Base-by-base conservation (phyloP, 2,113 vertebrate genomes). In the Platysteira castanea region DNA sequence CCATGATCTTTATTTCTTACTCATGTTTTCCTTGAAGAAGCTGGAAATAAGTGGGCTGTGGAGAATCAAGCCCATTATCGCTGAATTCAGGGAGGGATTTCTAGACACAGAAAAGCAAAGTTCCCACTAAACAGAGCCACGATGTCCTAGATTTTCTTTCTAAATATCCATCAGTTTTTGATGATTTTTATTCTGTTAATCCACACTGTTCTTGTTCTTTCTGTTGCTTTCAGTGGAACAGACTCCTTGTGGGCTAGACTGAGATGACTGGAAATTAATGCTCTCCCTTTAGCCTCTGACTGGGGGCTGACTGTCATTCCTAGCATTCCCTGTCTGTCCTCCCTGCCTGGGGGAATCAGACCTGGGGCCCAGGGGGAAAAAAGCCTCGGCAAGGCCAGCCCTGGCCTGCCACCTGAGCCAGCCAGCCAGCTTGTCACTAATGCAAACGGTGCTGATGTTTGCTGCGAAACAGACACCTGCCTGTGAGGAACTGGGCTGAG, bases 401-500 rank as follows among this genome's bases (percentile, higher is more conserved):
- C 81, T 87, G 79, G 81, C 80, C 75, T 70, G 47, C 84, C 90
- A 70, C 46, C 31, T 63, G 95, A 37, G 84, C 37, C 70, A 92
- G 73, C 91, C 33, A 75, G 75, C 54, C 92, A 91, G 94, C 93
- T 95, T 87, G 50, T 81, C 94, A 92, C 93, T 93, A 80, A 57
- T 13, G 70, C 84, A 92, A 94, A 91, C 56, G 90, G 94, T 89
- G 87, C 96, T 95, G 92, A 86, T 96, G 88, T 94, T 95, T 91
- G 94, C 96, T 93, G 77, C 10, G 44, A 95, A 92, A 90, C 90
- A 88, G 93, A 96, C 97, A 98, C 97, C 98, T 98, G 98, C 97
- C 97, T 11, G 9, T 2, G 50, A 97, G 91, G 96, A 97, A 91
- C 96, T 82, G 92, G 95, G 86, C 95, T 95, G 95, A 97, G 93